Base-by-base conservation (phyloP, 2,797 vertebrate species). In the Austrolebias charrua region DNA sequence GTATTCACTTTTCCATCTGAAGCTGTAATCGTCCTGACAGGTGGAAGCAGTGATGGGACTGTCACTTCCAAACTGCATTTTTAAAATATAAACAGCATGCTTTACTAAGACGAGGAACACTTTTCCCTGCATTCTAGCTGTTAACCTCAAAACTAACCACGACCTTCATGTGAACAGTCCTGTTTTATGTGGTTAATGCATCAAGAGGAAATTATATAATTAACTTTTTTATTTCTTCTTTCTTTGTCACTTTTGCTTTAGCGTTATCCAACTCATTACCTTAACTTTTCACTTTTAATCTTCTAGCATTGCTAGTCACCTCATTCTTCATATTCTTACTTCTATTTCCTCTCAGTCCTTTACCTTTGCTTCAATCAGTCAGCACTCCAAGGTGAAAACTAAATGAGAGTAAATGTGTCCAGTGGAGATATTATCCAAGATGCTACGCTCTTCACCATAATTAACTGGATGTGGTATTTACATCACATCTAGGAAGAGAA, bases 381-480 rank as follows among this genome's bases (percentile, higher is more conserved):
- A 76, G 60, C 11, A 43, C 72, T 47, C 12, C 53, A 61, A 86
- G 82, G 74, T 71, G 76, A 82, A 81, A 62, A 83, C 76, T 82
- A 69, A 88, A 83, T 68, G 71, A 75, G 62, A 69, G 57, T 55
- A 63, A 68, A 75, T 69, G 52, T 76, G 49, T 56, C 60, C 69
- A 56, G 55, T 69, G 64, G 55, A 83, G 82, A 75, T 81, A 80
- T 69, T 76, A 70, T 77, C 63, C 66, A 72, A 79, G 73, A 75
- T 68, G 50, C 63, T 57, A 18, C 55, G 53, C 72, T 56, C 63
- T 77, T 73, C 6, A 14, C 70, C 33, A 68, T 82, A 83, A 79
- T 89, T 89, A 88, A 88, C 88, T 86, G 82, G 75, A 58, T 35
- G 61, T 61, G 76, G 75, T 84, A 80, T 87, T 86, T 78, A 68